phyloP scores from a whole-genome alignment of 1,140 invertebrate genomes.

The Hycleus phaleratus region DNA sequence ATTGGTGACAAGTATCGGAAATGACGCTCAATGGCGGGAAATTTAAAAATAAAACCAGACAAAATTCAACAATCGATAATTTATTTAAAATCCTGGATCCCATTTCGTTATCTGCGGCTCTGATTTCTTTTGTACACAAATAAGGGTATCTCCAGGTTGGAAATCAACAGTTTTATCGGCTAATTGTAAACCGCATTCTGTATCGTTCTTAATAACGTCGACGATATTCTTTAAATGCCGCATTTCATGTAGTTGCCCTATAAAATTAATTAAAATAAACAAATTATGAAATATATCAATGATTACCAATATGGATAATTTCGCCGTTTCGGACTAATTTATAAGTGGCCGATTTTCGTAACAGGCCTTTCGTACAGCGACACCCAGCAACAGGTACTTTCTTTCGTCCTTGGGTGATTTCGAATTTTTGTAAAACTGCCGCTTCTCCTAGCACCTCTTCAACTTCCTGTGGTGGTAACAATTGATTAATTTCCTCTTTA shows the following conservation, averaged over 20 bases:
- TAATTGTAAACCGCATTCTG: slow-evolving; percentile 82
- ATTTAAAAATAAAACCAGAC: too few relatives aligned
- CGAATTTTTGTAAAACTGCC: slow-evolving; percentile 74
- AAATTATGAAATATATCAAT: too few relatives aligned
- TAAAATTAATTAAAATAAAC: neutral
- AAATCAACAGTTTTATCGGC: slow-evolving; percentile 56
- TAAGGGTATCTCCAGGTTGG: slow-evolving; percentile 66
- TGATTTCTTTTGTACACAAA: slow-evolving; percentile 65
- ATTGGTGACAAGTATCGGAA: too few relatives aligned
- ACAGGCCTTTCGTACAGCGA: slow-evolving; percentile 67
- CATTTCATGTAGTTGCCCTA: slow-evolving; percentile 71
- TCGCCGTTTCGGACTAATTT: slow-evolving; percentile 64
- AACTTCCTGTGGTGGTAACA: slow-evolving; percentile 59
- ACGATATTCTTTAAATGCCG: slow-evolving; percentile 86
- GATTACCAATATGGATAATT: slow-evolving; percentile 64
- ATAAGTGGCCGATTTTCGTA: slow-evolving; percentile 63
- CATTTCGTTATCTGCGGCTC: slow-evolving; percentile 62
- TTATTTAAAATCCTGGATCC: slow-evolving; percentile 72
- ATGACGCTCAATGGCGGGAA: too few relatives aligned
- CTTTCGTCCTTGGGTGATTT: slow-evolving; percentile 72
- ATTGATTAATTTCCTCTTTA: slow-evolving; percentile 67
- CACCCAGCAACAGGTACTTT: slow-evolving; percentile 85
- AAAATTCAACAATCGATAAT: too few relatives aligned
- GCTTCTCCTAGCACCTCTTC: slow-evolving; percentile 82
- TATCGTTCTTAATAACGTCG: slow-evolving; percentile 68